Base-by-base conservation (phyloP, 2,888 invertebrate genomes). In the Sialis lutaria region DNA sequence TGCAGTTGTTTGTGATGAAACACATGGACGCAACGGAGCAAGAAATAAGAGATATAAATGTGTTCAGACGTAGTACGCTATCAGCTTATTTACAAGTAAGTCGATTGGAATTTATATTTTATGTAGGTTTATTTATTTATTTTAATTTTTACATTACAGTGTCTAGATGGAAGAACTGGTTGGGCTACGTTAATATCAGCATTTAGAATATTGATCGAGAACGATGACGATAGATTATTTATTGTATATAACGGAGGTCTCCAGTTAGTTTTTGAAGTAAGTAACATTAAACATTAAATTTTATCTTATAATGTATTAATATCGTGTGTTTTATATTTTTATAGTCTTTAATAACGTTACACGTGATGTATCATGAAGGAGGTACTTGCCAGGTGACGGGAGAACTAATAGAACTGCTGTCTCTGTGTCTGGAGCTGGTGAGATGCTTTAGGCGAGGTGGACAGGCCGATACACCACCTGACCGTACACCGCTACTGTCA, bases 181-280 rank as follows among this genome's bases (percentile, higher is more conserved):
- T 93, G 92, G 92, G 84, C 89, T 44, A 92, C 93, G n/a, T 68
- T 93, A 39, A 89, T 93, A 60, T 84, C 86, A 40, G 88, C 89
- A 42, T 79, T 91, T 59, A 79, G 89, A 62, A 88, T 90, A 56
- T 70, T 93, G 40, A 82, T 93, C 40, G 91, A 92, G 60, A 83
- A 81, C 35, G 85, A 86, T 56, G 92, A 92, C 56, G 93, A 93
- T 65, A 75, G 89, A 53, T 67, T 91, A 33, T 83, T 85, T 59
- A 86, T 91, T 9, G 82, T 92, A n/a, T 89, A 85, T 58, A 88
- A 91, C 57, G 85, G 87, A 42, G 93, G 92, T 31, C 69, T 95
- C 52, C 81, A 79, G 59, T 77, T 83, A 67, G 74, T 84, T 4
- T 82, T 82, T 60, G 84, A 85, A 69, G 82, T 82, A 57, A 56